Evolutionary conservation across 2,113 vertebrate genomes (phyloP), one percentile per base, ranked within the genome.

Genomic region (Garra rufa): DNA sequence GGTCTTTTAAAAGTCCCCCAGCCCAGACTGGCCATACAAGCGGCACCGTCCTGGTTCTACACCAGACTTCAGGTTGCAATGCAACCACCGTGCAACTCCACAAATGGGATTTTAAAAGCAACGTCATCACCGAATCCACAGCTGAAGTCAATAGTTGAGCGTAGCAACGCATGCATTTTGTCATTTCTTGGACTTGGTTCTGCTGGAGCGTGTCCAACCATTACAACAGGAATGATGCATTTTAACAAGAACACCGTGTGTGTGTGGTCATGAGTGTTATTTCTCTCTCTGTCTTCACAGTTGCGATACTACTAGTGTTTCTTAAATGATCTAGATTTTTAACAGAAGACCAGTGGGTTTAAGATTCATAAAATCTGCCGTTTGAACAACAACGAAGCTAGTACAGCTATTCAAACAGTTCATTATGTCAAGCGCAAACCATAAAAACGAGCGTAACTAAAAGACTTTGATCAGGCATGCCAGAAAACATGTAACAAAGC

Each of bases 151-250:
- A 78, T 21, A 82, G 71, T 88, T 84, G 44, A 74, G 75, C 86
- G 81, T 76, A 46, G 52, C 74, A n/a, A 89, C 61, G 75, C 79
- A 48, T 85, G 85, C 85, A 88, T 91, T 91, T 75, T 86, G 91
- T 94, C 92, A 93, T 92, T 87, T 81, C 84, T 92, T 93, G 92
- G 90, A 90, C 48, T 69, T 24, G 21, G 74, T 90, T 90, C 85
- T 82, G 44, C 84, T 93, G 90, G 91, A 92, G 38, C 43, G 55
- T 69, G 79, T 71, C 92, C 92, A 93, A 89, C 61, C 86, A 91
- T 92, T 92, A 92, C 91, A 89, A 87, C 87, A 89, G 87, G 59
- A 85, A 91, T 70, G 82, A 91, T 90, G 88, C 89, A 92, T 88
- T 89, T 89, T 84, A 90, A 83, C 81, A 89, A 79, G 78, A 90